Evolutionary conservation across 2,113 vertebrate species (phyloP).

Genomic region (Heliornis fulica): DNA sequence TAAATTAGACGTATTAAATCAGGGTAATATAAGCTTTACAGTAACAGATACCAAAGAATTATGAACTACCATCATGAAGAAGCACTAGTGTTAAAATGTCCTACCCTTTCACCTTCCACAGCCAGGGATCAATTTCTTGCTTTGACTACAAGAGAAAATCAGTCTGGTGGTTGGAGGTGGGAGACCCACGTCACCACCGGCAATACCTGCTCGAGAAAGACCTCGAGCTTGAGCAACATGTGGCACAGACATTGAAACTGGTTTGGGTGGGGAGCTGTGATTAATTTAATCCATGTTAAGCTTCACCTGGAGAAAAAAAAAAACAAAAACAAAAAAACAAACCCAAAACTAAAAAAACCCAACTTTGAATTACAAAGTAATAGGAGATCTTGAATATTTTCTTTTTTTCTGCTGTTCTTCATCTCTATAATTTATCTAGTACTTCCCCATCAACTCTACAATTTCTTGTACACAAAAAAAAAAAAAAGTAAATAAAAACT

Average conservation of each 20-base stretch:
- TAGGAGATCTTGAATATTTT: not conserved
- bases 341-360: too few species aligned
- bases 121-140: not conserved
- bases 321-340: not conserved
- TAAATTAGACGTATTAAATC: slow-evolving; percentile 33
- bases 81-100: not conserved
- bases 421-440: not conserved
- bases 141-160: slow-evolving; percentile 28
- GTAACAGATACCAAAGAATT: not conserved
- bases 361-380: not conserved
- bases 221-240: not conserved
- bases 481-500: not conserved
- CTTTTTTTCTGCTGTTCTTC: not conserved
- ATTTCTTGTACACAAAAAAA: not conserved
- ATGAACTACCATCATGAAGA: not conserved
- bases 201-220: not conserved
- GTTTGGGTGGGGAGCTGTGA: not conserved
- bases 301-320: not conserved
- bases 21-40: not conserved
- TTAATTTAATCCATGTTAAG: not conserved
- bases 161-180: not conserved
- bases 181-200: not conserved
- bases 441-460: not conserved
- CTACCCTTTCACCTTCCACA: not conserved
- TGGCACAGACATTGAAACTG: not conserved